Evolutionary conservation across 2,797 vertebrate species (phyloP).

Genomic region (Myiotriccus ornatus): DNA sequence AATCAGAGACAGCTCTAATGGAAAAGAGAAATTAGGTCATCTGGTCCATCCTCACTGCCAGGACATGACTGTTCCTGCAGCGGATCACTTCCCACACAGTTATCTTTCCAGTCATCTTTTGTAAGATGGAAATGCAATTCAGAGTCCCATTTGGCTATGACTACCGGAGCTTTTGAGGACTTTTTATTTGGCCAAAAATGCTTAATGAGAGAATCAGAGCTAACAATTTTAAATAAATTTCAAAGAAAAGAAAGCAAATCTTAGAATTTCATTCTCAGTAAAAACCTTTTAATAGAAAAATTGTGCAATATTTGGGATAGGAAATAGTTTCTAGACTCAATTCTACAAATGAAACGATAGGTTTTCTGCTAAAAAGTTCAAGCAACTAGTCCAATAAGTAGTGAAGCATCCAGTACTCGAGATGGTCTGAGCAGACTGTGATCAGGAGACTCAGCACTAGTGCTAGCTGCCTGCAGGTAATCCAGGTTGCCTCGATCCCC

Average conservation of each 20-base stretch:
- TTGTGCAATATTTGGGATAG: background rate
- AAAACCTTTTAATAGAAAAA: background rate
- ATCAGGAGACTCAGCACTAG: background rate
- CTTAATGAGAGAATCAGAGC: background rate
- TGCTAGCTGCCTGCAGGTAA: background rate
- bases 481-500: background rate
- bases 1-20: slow-evolving; percentile 14
- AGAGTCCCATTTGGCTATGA: background rate
- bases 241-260: background rate
- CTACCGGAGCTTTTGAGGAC: slow-evolving; percentile 15
- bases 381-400: background rate
- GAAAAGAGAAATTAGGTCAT: slow-evolving; percentile 67
- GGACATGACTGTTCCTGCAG: slow-evolving; percentile 47
- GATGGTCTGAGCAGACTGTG: background rate
- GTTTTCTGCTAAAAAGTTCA: background rate
- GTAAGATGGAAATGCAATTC: slow-evolving; percentile 38
- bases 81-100: slow-evolving; percentile 40
- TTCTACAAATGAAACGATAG: slow-evolving; percentile 29
- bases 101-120: slow-evolving; percentile 38
- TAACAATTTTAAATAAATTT: background rate
- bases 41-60: slow-evolving; percentile 50
- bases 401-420: background rate
- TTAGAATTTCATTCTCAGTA: background rate
- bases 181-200: background rate
- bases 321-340: slow-evolving; percentile 7